phyloP scores from a whole-genome alignment of 2,797 vertebrate genomes.

The Phataginus tricuspis region DNA sequence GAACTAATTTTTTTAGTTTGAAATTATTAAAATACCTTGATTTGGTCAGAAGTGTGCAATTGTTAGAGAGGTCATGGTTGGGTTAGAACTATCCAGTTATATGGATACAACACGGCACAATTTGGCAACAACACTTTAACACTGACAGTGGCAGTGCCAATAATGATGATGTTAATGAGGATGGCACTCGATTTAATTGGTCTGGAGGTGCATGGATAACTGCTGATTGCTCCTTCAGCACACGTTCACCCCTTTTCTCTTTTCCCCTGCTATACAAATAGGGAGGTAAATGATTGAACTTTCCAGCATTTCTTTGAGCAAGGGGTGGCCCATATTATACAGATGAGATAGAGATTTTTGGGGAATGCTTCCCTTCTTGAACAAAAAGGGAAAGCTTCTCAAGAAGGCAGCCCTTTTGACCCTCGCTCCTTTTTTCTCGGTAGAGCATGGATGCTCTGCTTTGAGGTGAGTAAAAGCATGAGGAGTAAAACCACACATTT shows the following conservation, averaged over 20 bases:
- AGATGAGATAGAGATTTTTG: neutral
- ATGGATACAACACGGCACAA: neutral
- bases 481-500: neutral
- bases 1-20: constrained; percentile 20
- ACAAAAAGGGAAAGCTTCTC: neutral
- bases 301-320: neutral
- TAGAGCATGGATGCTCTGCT: neutral
- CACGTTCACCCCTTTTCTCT: neutral
- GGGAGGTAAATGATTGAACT: neutral
- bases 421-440: neutral
- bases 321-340: neutral
- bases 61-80: neutral
- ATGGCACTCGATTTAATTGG: neutral
- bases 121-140: neutral
- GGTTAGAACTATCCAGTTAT: neutral
- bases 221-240: neutral
- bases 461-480: neutral
- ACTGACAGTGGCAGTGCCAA: neutral
- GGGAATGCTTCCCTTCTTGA: neutral
- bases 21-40: constrained; percentile 2
- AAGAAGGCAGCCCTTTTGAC: neutral
- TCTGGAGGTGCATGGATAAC: neutral
- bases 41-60: neutral
- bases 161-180: neutral
- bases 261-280: neutral